Evolutionary conservation across 2,888 invertebrate species (phyloP).

Genomic region (Tanypteryx hageni): DNA sequence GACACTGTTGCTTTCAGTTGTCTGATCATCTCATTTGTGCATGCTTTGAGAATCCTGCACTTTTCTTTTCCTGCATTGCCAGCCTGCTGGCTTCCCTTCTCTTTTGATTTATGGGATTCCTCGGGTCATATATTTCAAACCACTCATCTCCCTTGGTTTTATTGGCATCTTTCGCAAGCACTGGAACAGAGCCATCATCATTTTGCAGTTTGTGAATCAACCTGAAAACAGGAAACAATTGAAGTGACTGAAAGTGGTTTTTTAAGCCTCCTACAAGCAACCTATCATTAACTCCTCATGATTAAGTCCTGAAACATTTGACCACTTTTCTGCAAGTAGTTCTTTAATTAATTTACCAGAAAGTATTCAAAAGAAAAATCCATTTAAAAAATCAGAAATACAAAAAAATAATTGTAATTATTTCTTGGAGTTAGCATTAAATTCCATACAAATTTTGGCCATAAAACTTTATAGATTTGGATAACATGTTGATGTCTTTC

Average conservation of each 20-base stretch:
- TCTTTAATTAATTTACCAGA: too few species aligned
- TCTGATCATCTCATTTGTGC: slow-evolving; percentile 40
- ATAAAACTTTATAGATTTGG: too few species aligned
- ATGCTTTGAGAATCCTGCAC: slow-evolving; percentile 2
- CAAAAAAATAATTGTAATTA: too few species aligned
- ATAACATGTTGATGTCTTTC: too few species aligned
- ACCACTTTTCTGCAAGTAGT: too few species aligned
- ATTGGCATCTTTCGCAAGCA: slow-evolving; percentile 94
- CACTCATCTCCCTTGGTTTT: slow-evolving; percentile 90
- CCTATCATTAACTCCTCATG: too few species aligned
- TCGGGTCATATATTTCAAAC: slow-evolving; percentile 97
- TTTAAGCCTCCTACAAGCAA: background rate
- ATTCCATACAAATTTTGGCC: too few species aligned
- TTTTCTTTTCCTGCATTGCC: slow-evolving; percentile 64
- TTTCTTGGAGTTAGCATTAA: too few species aligned
- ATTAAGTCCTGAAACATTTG: too few species aligned
- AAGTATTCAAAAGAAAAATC: too few species aligned
- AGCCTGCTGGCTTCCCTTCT: slow-evolving; percentile 81
- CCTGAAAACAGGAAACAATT: slow-evolving; percentile 75
- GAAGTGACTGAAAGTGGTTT: slow-evolving; percentile 18
- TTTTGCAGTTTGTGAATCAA: slow-evolving; percentile 82
- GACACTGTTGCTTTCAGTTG: background rate
- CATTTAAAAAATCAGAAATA: too few species aligned
- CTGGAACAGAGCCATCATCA: slow-evolving; percentile 81
- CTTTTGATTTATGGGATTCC: slow-evolving; percentile 95